Evolutionary conservation across 2,888 invertebrate species (phyloP).

Genomic region (Cryptosula pallasiana): DNA sequence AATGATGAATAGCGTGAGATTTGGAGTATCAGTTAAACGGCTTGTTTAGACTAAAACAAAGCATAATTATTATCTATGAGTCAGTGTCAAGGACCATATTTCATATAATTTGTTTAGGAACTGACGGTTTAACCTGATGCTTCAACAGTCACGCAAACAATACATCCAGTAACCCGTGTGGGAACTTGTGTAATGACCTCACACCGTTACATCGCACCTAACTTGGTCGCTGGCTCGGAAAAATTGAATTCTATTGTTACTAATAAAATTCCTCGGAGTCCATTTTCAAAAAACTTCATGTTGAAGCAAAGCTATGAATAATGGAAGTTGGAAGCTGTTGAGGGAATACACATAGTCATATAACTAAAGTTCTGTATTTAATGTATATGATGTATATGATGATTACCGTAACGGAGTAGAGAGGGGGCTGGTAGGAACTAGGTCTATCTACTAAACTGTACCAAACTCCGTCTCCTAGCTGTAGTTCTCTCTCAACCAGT

Average conservation of each 20-base stretch:
- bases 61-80: too few species aligned
- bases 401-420: neutral
- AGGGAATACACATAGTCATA: too few species aligned
- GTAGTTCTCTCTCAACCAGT: neutral
- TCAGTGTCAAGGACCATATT: too few species aligned
- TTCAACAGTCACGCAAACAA: too few species aligned
- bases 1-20: neutral
- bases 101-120: neutral
- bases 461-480: slow-evolving; percentile 3
- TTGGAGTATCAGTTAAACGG: neutral
- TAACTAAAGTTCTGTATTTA: too few species aligned
- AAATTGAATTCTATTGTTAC: too few species aligned
- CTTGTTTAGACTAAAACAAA: neutral
- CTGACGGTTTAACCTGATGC: neutral
- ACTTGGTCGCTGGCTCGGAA: too few species aligned
- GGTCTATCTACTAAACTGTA: slow-evolving; percentile 15
- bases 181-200: too few species aligned
- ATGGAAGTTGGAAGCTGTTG: too few species aligned
- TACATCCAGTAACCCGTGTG: too few species aligned
- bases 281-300: neutral
- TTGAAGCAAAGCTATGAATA: too few species aligned
- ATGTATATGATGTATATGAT: neutral
- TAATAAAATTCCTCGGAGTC: neutral
- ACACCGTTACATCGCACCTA: too few species aligned
- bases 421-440: slow-evolving; percentile 17